Evolutionary conservation across 2,888 invertebrate genomes (phyloP).

Genomic region (Nudaria mundana): DNA sequence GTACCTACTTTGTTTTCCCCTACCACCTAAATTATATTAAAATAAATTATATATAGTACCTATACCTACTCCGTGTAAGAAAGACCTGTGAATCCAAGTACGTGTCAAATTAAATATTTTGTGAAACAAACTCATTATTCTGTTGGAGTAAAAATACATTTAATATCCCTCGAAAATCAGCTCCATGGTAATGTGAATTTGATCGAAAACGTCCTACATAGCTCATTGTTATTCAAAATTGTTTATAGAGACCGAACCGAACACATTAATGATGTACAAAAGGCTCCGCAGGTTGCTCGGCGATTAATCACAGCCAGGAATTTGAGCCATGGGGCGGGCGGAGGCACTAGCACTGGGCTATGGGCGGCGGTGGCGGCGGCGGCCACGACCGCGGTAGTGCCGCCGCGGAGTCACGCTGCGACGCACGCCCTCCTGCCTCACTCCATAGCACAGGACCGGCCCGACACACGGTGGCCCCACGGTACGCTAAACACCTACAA

Average conservation of each 20-base stretch:
- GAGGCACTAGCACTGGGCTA: conserved; percentile 24
- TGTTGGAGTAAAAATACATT: too few relatives aligned
- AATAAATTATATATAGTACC: neutral
- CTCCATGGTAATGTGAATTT: conserved; percentile 30
- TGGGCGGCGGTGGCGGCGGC: conserved; percentile 16
- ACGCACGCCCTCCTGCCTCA: conserved; percentile 59
- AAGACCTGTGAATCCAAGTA: neutral
- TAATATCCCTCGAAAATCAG: too few relatives aligned
- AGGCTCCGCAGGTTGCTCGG: conserved; percentile 78
- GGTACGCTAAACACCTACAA: conserved; percentile 22
- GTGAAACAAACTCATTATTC: too few relatives aligned
- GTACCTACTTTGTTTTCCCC: too few relatives aligned
- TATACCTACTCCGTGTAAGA: neutral
- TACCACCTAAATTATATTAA: too few relatives aligned
- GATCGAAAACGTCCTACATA: conserved; percentile 32
- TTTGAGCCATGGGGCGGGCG: conserved; percentile 49
- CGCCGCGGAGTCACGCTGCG: conserved; percentile 58
- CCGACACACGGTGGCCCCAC: conserved; percentile 25
- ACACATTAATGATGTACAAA: conserved; percentile 60
- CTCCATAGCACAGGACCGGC: too few relatives aligned
- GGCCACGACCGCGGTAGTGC: conserved; percentile 68
- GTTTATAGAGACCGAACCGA: conserved; percentile 52
- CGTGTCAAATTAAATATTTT: too few relatives aligned
- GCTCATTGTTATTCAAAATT: conserved; percentile 48
- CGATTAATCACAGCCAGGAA: conserved; percentile 74